A percentile compares a stretch with the other conserved stretches of the same genome.
Evolutionary conservation across 1,140 invertebrate species (phyloP).

Genomic region (Helicoverpa zea): DNA sequence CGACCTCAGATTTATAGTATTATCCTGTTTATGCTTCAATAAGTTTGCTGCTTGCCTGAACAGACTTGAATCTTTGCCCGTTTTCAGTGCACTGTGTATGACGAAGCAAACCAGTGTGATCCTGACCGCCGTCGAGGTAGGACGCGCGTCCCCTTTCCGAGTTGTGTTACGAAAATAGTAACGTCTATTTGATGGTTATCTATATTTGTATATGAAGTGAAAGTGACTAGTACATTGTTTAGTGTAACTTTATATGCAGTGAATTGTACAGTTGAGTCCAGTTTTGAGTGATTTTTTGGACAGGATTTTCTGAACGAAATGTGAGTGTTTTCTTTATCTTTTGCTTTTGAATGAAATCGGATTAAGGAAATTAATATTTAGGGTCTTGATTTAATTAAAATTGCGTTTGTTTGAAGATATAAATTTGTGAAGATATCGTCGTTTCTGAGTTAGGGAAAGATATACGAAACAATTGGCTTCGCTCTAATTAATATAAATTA

Average conservation of each 20-base stretch:
- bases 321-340: slow-evolving; percentile 34
- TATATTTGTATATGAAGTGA: slow-evolving; percentile 37
- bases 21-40: slow-evolving; percentile 69
- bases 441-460: slow-evolving; percentile 5
- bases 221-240: slow-evolving; percentile 45
- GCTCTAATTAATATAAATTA: slow-evolving; percentile 19
- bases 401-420: slow-evolving; percentile 12
- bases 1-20: slow-evolving; percentile 66
- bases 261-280: slow-evolving; percentile 23
- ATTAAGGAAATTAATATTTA: background rate
- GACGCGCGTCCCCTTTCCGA: slow-evolving; percentile 55
- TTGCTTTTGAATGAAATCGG: no score
- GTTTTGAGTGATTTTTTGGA: slow-evolving; percentile 5
- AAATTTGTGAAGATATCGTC: background rate
- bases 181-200: slow-evolving; percentile 47
- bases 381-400: background rate
- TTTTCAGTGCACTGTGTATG: slow-evolving; percentile 56
- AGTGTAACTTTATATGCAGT: slow-evolving; percentile 42
- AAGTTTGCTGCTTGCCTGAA: slow-evolving; percentile 66
- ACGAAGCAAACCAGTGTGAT: slow-evolving; percentile 59
- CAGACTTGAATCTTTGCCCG: slow-evolving; percentile 60
- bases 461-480: background rate
- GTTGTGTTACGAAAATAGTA: slow-evolving; percentile 70
- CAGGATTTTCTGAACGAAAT: slow-evolving; percentile 39
- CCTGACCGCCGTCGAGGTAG: slow-evolving; percentile 52